Evolutionary conservation across 2,888 invertebrate species (phyloP).

Genomic region (Noctua janthina): DNA sequence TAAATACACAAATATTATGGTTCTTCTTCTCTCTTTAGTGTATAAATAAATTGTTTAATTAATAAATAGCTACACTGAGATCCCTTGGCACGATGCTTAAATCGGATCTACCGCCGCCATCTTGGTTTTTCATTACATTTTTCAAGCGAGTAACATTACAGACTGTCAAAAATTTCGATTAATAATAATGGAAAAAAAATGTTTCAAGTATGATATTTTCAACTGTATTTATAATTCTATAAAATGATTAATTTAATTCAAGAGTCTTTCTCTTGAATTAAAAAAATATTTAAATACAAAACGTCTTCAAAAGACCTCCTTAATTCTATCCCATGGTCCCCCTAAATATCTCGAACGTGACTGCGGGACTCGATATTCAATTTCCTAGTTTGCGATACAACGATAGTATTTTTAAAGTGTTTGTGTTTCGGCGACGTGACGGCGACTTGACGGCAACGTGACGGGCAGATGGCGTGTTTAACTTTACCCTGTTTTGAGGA

Average conservation of each 20-base stretch:
- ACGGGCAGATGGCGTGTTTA: slow-evolving; percentile 41
- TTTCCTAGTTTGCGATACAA: slow-evolving; percentile 69
- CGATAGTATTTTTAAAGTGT: slow-evolving; percentile 70
- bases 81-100: too few relatives aligned
- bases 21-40: too few relatives aligned
- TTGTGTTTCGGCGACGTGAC: slow-evolving; percentile 59
- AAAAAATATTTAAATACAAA: background rate
- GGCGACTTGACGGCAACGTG: slow-evolving; percentile 40
- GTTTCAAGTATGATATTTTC: too few relatives aligned
- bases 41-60: too few relatives aligned
- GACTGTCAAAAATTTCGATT: too few relatives aligned
- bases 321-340: slow-evolving; percentile 18
- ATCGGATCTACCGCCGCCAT: too few relatives aligned
- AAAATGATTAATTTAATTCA: too few relatives aligned
- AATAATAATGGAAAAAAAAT: too few relatives aligned
- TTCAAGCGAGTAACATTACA: too few relatives aligned
- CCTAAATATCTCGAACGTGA: slow-evolving; percentile 62
- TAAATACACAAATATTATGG: background rate
- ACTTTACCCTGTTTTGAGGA: slow-evolving; percentile 1
- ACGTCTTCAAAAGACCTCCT: background rate
- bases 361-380: slow-evolving; percentile 68
- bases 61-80: too few relatives aligned
- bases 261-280: background rate
- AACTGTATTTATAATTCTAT: too few relatives aligned
- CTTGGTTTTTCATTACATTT: too few relatives aligned